Evolutionary conservation across 1,140 invertebrate species (phyloP), one percentile per base, ranked within the genome.

Genomic region (Tetragnatha versicolor): DNA sequence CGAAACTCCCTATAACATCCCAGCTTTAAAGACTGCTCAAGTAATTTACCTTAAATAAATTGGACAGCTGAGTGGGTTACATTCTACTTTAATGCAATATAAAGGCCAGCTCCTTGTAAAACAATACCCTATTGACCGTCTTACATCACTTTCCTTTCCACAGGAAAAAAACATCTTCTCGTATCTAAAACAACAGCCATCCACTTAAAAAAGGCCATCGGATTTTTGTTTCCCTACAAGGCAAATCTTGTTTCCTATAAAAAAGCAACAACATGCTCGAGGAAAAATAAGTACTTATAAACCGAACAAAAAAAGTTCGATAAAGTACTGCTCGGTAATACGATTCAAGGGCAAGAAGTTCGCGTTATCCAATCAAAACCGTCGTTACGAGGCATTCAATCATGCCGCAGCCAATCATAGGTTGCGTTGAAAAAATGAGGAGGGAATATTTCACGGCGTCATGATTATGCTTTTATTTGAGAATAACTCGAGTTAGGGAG

Each of bases 241-340:
- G 42, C 42, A 47, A 47, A 47, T 47, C 42, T 47, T 47, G 42
- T 47, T 47, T 47, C 42, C 42, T 47, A 47, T 47, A 47, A 47
- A 47, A 47, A 12, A 47, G 12, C 12, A 17, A 47, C 12, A 12
- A 47, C 42, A 20, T 12, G 42, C 12, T 47, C 12, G 12, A 47
- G 42, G n/a, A n/a, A 47, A 47, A 17, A 47, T 47, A 47, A 47
- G n/a, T 47, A 47, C 20, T 17, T 47, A 12, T 47, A 47, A 17
- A 47, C 42, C 42, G 42, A 47, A n/a, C n/a, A n/a, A n/a, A n/a
- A 47, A 47, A 17, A 12, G 42, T 20, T 47, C 42, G 20, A 47
- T 47, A 47, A 47, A 47, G n/a, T n/a, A n/a, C 42, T 47, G 42
- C 42, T 12, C 42, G 1, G 42, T 20, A 47, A 47, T 12, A 17